Evolutionary conservation across 2,797 vertebrate genomes (phyloP).

Genomic region (Eulemur albifrons): DNA sequence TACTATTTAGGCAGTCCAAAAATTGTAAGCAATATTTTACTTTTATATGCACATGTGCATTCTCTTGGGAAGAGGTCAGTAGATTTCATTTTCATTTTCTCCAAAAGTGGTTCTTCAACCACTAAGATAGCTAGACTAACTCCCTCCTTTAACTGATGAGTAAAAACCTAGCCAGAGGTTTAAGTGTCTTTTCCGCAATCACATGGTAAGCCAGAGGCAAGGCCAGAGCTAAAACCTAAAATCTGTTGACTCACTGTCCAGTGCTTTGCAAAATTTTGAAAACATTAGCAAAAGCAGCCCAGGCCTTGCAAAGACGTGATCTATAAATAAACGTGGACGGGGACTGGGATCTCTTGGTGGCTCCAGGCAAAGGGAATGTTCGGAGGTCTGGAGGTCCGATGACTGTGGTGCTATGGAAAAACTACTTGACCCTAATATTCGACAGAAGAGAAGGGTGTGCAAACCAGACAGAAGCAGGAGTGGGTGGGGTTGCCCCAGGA

Average conservation of each 20-base stretch:
- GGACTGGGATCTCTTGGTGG: background rate
- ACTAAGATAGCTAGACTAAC: background rate
- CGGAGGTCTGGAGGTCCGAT: background rate
- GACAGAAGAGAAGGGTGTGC: background rate
- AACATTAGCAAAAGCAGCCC: background rate
- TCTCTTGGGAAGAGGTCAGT: background rate
- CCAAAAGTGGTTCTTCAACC: background rate
- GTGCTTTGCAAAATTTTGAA: conserved; percentile 3
- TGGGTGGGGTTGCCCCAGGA: background rate
- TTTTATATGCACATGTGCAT: background rate
- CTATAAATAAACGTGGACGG: background rate
- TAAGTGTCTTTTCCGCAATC: background rate
- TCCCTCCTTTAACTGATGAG: background rate
- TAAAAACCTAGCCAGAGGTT: background rate
- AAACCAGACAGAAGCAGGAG: background rate
- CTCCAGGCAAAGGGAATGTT: background rate
- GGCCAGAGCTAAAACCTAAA: background rate
- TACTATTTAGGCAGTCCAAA: background rate
- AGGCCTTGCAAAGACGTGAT: background rate
- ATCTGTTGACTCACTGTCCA: background rate
- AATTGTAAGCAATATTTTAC: background rate
- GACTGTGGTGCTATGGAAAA: background rate
- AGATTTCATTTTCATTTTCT: background rate
- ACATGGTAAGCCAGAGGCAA: background rate
- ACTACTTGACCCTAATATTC: background rate